These are phyloP conservation scores for Prunella strophiata DNA, from an alignment of 2,797 vertebrate species.

Conservation along the genomic window DNA sequence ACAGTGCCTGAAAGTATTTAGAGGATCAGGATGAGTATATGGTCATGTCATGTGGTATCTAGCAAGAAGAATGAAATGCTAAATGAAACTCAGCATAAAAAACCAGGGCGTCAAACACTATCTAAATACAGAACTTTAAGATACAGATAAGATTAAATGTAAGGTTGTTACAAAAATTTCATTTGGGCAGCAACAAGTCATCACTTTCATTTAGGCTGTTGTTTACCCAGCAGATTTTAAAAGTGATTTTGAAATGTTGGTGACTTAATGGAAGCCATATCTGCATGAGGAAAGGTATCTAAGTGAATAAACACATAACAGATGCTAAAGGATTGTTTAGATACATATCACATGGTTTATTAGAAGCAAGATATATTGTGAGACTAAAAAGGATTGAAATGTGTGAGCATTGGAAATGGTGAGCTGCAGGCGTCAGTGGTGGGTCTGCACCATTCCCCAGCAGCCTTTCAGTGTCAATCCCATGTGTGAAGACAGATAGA, in stretches of 20 bases:
- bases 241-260: neutral
- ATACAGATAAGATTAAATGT: slow-evolving; percentile 2
- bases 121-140: slow-evolving; percentile 21
- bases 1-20: neutral
- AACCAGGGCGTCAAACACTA: neutral
- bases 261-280: neutral
- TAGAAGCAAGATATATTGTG: neutral
- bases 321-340: neutral
- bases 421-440: neutral
- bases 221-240: slow-evolving; percentile 20
- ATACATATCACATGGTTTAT: neutral
- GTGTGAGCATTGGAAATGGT: neutral
- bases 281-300: neutral
- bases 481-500: neutral
- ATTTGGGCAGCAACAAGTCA: neutral
- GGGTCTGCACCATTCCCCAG: neutral
- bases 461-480: neutral
- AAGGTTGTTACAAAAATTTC: neutral
- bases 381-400: neutral
- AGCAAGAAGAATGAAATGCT: neutral
- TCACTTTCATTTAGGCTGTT: neutral
- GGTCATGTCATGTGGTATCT: neutral
- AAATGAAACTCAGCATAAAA: slow-evolving; percentile 27
- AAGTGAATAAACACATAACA: neutral
- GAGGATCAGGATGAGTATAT: neutral